Percentiles rank a stretch among this genome's conserved stretches.
Conservation (phyloP, 2,888 invertebrate genomes). For the Pachliopta kotzebuea region DNA sequence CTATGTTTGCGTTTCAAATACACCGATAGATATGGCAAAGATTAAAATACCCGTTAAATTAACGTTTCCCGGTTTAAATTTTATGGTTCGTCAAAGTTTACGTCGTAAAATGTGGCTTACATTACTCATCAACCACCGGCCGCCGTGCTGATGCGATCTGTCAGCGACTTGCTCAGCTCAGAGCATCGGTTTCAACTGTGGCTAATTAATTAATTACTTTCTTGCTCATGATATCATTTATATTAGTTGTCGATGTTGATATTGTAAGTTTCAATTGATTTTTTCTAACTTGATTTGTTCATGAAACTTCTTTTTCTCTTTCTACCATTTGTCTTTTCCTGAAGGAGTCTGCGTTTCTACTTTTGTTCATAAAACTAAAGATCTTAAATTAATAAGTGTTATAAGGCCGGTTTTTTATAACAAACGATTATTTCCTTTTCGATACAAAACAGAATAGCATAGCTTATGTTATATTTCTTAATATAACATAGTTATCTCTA, state of each 20-base stretch:
- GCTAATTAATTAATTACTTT: slow-evolving; percentile 21
- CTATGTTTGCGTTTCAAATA: slow-evolving; percentile 9
- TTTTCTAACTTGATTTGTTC: no score
- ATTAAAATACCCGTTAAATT: slow-evolving; percentile 39
- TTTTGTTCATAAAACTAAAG: no score
- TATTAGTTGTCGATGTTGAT: background rate
- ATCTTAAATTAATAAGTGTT: no score
- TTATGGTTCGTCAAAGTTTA: slow-evolving; percentile 57
- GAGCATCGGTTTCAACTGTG: slow-evolving; percentile 52
- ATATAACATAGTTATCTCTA: no score
- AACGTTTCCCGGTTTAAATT: slow-evolving; percentile 49
- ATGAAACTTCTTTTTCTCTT: no score
- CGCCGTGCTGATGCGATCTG: slow-evolving; percentile 48
- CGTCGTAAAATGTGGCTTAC: slow-evolving; percentile 48
- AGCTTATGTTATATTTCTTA: no score
- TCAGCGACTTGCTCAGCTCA: slow-evolving; percentile 49
- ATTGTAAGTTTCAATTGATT: no score
- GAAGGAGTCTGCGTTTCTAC: no score
- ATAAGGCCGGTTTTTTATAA: no score
- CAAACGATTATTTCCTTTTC: no score
- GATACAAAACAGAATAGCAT: no score
- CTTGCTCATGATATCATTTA: slow-evolving; percentile 2
- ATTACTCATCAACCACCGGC: slow-evolving; percentile 52
- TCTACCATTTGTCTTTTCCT: no score
- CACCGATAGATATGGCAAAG: slow-evolving; percentile 8